A percentile compares a stretch with the other conserved stretches of the same genome.
phyloP scores from a whole-genome alignment of 2,113 vertebrate species.

The Eptesicus fuscus region DNA sequence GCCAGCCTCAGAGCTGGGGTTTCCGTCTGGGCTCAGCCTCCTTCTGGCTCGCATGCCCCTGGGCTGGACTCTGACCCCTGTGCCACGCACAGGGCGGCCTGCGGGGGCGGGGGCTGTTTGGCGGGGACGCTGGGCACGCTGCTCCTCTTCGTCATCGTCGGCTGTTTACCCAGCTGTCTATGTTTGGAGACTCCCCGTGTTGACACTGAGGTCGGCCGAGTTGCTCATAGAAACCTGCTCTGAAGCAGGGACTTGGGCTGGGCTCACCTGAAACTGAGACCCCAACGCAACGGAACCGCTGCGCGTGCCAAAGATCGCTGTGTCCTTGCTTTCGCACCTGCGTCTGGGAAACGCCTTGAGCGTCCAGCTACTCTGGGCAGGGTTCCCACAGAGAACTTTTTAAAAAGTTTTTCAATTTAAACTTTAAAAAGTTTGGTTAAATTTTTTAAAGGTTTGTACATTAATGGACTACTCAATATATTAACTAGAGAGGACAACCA shows the following conservation, averaged over 20 bases:
- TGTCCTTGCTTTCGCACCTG: too few species aligned
- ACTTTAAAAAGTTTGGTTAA: neutral
- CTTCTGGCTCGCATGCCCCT: too few species aligned
- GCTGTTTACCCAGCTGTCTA: neutral
- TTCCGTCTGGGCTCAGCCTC: neutral
- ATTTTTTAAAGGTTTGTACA: neutral
- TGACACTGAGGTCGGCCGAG: neutral
- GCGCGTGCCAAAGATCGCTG: too few species aligned
- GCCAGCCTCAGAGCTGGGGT: neutral
- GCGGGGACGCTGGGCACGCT: neutral
- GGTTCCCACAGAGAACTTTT: neutral
- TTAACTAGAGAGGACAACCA: neutral
- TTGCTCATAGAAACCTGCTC: neutral
- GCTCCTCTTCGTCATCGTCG: neutral
- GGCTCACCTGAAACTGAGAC: neutral
- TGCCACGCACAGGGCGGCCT: neutral
- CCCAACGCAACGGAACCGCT: too few species aligned
- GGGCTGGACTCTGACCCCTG: neutral
- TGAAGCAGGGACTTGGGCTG: too few species aligned
- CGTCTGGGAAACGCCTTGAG: too few species aligned
- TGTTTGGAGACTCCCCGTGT: neutral
- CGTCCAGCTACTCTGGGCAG: too few species aligned
- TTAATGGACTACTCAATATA: neutral
- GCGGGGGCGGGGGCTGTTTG: fast-evolving
- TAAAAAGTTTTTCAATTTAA: neutral